These are phyloP conservation scores for Rhyacophila evoluta DNA, from an alignment of 2,888 invertebrate genomes.

Conservation along the genomic window DNA sequence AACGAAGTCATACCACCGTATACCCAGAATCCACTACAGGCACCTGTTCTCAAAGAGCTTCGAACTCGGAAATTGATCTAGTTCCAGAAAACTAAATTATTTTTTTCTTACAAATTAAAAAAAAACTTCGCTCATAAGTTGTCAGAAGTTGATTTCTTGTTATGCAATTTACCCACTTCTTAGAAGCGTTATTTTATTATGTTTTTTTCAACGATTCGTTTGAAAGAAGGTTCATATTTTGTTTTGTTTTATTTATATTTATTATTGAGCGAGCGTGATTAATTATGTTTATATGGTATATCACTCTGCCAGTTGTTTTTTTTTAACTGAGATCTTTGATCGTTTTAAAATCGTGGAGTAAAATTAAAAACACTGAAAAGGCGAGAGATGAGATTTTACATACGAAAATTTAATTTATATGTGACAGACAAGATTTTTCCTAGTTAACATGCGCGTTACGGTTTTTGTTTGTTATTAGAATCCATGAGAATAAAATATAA, in stretches of 20 bases:
- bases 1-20: too few relatives aligned
- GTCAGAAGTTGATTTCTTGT: neutral
- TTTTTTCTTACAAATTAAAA: neutral
- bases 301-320: neutral
- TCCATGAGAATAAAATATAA: too few relatives aligned
- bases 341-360: too few relatives aligned
- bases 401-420: too few relatives aligned
- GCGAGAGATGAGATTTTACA: too few relatives aligned
- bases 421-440: too few relatives aligned
- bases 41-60: neutral
- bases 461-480: too few relatives aligned
- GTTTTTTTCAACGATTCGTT: neutral
- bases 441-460: too few relatives aligned
- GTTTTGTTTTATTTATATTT: neutral
- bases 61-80: neutral
- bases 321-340: too few relatives aligned
- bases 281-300: neutral
- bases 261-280: neutral
- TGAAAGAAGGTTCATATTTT: neutral
- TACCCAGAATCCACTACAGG: too few relatives aligned
- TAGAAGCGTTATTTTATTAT: neutral
- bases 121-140: neutral
- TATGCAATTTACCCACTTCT: neutral
- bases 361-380: too few relatives aligned
- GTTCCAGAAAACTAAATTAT: too few relatives aligned